Percentiles rank a stretch among this genome's conserved stretches.
Evolutionary conservation across 92 coral and sea anemone genomes (phyloP).

Genomic region (Nematostella vectensis): DNA sequence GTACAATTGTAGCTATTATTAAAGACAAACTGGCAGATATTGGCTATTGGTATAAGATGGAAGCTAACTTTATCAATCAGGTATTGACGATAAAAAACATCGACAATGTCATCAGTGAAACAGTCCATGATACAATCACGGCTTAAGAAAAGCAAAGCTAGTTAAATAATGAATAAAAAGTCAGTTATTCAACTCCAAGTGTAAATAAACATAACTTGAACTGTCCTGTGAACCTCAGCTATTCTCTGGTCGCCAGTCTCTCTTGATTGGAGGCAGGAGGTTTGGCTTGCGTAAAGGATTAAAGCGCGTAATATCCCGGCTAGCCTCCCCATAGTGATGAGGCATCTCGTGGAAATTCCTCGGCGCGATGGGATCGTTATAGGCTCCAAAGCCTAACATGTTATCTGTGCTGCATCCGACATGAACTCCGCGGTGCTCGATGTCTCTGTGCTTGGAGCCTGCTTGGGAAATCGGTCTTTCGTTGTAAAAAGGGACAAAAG

Average conservation of each 20-base stretch:
- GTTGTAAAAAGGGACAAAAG: constrained; percentile 2
- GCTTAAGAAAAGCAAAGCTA: too few species aligned
- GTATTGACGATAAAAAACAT: too few species aligned
- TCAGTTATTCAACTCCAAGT: not conserved
- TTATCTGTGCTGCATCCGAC: constrained; percentile 18
- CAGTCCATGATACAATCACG: too few species aligned
- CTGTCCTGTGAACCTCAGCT: too few species aligned
- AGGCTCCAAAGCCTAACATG: constrained; percentile 13
- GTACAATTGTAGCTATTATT: too few species aligned
- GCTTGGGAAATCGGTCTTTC: constrained; percentile 17
- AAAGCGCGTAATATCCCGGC: constrained; percentile 3
- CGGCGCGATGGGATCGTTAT: constrained; percentile 16
- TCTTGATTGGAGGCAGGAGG: constrained; percentile 46
- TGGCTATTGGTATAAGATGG: too few species aligned
- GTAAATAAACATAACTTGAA: too few species aligned
- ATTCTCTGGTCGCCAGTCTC: constrained; percentile 21
- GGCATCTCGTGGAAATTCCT: constrained; percentile 14
- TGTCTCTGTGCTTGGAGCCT: not conserved
- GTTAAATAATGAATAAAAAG: too few species aligned
- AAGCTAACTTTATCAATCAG: too few species aligned
- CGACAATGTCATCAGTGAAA: too few species aligned
- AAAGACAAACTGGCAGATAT: too few species aligned
- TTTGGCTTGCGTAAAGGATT: constrained; percentile 15
- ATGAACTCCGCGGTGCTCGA: not conserved
- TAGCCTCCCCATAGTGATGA: too few species aligned